These are phyloP conservation scores for Polypedilum vanderplanki DNA, from an alignment of 1,140 invertebrate genomes.

Conservation along the genomic window DNA sequence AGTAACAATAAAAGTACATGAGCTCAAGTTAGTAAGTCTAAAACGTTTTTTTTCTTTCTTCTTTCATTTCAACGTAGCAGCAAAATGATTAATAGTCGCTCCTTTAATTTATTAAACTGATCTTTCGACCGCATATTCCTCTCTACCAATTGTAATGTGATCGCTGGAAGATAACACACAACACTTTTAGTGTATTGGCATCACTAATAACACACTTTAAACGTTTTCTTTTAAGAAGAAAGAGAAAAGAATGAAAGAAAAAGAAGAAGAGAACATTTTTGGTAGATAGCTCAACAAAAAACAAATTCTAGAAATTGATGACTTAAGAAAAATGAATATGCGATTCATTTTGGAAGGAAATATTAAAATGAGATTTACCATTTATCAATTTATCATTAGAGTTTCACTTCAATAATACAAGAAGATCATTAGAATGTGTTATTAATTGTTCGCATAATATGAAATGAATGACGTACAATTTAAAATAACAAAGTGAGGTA, in stretches of 20 bases:
- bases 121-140: slow-evolving; percentile 21
- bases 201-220: slow-evolving; percentile 25
- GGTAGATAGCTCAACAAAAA: not conserved
- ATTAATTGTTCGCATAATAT: not conserved
- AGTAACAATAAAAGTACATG: not conserved
- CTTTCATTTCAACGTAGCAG: not conserved
- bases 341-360: slow-evolving; percentile 11
- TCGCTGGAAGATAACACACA: slow-evolving; percentile 24
- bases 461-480: slow-evolving; percentile 1
- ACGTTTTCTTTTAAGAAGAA: not conserved
- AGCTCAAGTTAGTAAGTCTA: not conserved
- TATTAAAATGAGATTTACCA: slow-evolving; percentile 14
- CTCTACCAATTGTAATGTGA: slow-evolving; percentile 8
- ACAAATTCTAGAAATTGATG: slow-evolving; percentile 13
- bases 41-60: not conserved
- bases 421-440: slow-evolving; percentile 1
- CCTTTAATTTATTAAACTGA: slow-evolving; percentile 27
- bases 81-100: slow-evolving; percentile 28
- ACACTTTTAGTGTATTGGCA: slow-evolving; percentile 18
- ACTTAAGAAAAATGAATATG: not conserved
- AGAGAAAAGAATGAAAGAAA: not conserved
- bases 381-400: slow-evolving; percentile 17
- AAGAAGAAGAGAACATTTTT: not conserved
- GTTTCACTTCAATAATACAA: not conserved
- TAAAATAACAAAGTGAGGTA: not conserved